These are phyloP conservation scores for Plusia festucae DNA, from an alignment of 2,888 invertebrate species.

Conservation along the genomic window DNA sequence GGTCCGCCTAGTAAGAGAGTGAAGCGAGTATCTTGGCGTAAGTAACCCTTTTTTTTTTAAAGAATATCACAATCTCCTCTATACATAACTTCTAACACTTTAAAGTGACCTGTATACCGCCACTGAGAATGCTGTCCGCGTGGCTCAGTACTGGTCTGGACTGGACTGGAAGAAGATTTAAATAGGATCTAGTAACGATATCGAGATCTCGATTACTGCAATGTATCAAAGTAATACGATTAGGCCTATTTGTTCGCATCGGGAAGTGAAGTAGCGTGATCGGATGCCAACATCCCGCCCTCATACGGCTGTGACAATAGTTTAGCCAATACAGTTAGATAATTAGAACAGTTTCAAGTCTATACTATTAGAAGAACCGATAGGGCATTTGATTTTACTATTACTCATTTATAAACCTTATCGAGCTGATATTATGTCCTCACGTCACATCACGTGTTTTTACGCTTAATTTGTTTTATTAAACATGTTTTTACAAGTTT, in stretches of 20 bases:
- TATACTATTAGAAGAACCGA: background rate
- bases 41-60: constrained; percentile 62
- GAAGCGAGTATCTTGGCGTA: constrained; percentile 86
- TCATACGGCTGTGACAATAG: constrained; percentile 35
- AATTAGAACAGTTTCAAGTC: background rate
- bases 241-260: constrained; percentile 12
- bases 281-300: constrained; percentile 46
- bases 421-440: background rate
- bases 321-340: constrained; percentile 27
- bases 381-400: background rate
- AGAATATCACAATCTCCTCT: background rate
- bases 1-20: constrained; percentile 83
- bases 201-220: constrained; percentile 12
- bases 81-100: too few species aligned
- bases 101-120: too few species aligned
- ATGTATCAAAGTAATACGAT: constrained; percentile 5
- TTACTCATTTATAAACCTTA: background rate
- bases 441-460: background rate
- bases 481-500: constrained; percentile 1
- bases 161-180: too few species aligned
- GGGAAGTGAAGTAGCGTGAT: constrained; percentile 20
- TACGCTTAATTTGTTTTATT: constrained; percentile 1
- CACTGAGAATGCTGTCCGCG: too few species aligned
- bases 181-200: background rate
- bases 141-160: too few species aligned